A percentile compares a stretch with the other conserved stretches of the same genome.
These are phyloP conservation scores for Butastur rufipennis DNA, from an alignment of 2,113 vertebrate genomes.

Conservation along the genomic window DNA sequence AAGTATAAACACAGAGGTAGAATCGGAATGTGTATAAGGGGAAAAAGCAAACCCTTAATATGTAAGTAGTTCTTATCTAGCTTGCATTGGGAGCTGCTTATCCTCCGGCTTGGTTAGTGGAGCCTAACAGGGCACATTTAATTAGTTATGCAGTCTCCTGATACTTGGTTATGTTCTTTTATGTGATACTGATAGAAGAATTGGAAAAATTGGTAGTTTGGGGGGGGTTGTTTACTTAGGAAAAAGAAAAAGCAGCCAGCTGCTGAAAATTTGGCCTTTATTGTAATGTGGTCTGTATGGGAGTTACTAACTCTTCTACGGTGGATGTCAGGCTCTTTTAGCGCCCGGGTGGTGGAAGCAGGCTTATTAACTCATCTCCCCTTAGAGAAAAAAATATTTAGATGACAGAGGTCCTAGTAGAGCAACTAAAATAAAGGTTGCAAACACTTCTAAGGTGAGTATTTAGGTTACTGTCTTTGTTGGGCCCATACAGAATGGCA, in stretches of 20 bases:
- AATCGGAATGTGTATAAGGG: not conserved
- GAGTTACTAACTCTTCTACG: rapidly evolving
- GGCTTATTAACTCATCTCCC: not conserved
- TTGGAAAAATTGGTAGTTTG: not conserved
- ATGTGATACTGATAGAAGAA: not conserved
- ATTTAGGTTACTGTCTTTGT: not conserved
- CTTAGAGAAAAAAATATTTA: not conserved
- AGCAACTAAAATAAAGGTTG: not conserved
- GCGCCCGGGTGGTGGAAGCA: not conserved
- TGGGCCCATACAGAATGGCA: rapidly evolving
- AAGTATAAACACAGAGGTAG: too few relatives aligned
- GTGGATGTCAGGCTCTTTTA: not conserved
- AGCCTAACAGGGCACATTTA: not conserved
- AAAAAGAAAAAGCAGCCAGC: not conserved
- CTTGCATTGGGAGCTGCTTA: not conserved
- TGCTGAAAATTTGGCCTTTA: not conserved
- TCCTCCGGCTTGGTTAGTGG: not conserved
- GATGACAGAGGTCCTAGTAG: not conserved
- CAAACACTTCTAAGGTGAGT: not conserved
- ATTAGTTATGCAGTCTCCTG: not conserved
- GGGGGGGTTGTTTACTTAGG: not conserved
- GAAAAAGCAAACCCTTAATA: not conserved
- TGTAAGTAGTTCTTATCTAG: not conserved
- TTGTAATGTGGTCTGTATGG: not conserved
- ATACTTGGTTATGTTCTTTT: not conserved